Evolutionary conservation across 2,113 vertebrate species (phyloP).

Genomic region (Scomber colias): DNA sequence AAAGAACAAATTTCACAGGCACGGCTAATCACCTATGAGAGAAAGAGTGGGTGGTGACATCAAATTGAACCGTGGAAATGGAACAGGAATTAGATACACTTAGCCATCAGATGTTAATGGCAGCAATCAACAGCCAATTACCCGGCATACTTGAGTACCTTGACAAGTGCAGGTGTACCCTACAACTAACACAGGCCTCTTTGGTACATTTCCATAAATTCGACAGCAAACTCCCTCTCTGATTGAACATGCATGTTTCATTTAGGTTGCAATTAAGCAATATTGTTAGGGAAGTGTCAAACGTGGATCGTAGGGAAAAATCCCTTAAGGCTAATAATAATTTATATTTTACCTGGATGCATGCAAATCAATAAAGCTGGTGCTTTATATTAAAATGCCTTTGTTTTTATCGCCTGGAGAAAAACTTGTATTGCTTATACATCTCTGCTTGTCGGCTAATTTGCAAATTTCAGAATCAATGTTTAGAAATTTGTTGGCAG

Average conservation of each 20-base stretch:
- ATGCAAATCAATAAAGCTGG: constrained; percentile 64
- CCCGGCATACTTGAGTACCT: constrained; percentile 78
- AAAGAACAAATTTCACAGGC: constrained; percentile 73
- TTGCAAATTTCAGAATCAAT: constrained; percentile 31
- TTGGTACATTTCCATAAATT: constrained; percentile 79
- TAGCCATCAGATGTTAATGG: constrained; percentile 85
- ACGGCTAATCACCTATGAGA: constrained; percentile 77
- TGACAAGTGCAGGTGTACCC: constrained; percentile 83
- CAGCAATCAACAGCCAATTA: constrained; percentile 86
- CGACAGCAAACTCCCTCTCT: constrained; percentile 69
- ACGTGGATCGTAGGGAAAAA: constrained; percentile 42
- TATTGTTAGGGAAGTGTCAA: constrained; percentile 72
- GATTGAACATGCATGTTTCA: constrained; percentile 66
- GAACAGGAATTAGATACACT: constrained; percentile 85
- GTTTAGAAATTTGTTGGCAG: constrained; percentile 52
- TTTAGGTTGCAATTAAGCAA: constrained; percentile 71
- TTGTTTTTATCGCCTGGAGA: constrained; percentile 30
- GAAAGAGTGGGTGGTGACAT: constrained; percentile 81
- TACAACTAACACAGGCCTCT: constrained; percentile 70
- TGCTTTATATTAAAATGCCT: constrained; percentile 51
- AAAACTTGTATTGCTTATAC: constrained; percentile 4
- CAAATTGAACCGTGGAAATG: constrained; percentile 81
- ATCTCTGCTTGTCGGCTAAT: constrained; percentile 6
- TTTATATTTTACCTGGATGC: constrained; percentile 55
- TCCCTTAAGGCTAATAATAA: constrained; percentile 60